Conservation (phyloP, 1,140 invertebrate species). For the Protaetia brevitarsis region DNA sequence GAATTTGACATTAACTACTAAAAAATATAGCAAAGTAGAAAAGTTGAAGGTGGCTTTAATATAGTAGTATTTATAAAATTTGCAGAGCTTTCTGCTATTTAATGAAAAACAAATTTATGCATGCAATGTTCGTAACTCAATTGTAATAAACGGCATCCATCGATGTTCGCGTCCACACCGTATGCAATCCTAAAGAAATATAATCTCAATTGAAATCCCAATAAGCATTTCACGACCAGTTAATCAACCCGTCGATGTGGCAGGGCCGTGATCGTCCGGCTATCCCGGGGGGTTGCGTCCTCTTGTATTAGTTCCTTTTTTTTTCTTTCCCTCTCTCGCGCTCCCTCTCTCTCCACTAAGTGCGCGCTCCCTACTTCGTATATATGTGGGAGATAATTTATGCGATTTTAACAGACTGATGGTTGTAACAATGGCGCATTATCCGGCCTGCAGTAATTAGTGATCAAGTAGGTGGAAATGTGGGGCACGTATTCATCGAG, state of each 20-base stretch:
- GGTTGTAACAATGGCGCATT: conserved; percentile 41
- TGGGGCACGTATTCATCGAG: conserved; percentile 44
- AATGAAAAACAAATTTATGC: conserved; percentile 18
- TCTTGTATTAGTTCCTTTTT: not conserved
- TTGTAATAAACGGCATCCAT: not conserved
- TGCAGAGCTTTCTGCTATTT: no score
- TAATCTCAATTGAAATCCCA: conserved; percentile 24
- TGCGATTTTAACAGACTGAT: conserved; percentile 44
- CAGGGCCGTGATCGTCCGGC: not conserved
- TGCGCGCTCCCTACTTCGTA: not conserved
- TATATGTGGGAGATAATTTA: conserved; percentile 42
- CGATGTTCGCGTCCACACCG: not conserved
- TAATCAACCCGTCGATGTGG: conserved; percentile 12
- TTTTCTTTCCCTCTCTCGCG: not conserved
- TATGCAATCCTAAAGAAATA: conserved; percentile 17
- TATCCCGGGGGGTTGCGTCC: not conserved
- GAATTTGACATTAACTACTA: no score
- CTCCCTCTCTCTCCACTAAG: not conserved
- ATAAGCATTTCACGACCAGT: conserved; percentile 18
- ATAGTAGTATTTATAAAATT: no score
- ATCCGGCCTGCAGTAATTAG: conserved; percentile 45
- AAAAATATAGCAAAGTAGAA: no score
- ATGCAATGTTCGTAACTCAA: not conserved
- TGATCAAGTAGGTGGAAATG: conserved; percentile 48
- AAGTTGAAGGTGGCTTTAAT: no score